Percentiles rank a stretch among this genome's conserved stretches.
Conservation (phyloP, 1,140 invertebrate genomes). For the Pseudobourletiella spinata region DNA sequence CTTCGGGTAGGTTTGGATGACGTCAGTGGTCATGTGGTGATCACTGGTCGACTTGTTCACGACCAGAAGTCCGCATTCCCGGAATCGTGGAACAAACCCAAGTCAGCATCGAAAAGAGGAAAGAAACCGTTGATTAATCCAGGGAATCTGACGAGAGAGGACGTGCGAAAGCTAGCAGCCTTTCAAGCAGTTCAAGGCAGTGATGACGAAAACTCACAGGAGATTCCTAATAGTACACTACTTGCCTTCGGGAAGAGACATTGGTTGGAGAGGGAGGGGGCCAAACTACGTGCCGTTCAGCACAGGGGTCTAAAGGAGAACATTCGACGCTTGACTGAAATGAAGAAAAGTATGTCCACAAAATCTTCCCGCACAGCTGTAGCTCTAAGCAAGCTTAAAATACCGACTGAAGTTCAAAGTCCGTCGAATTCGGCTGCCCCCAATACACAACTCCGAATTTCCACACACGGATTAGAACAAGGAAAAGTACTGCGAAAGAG, state of each 20-base stretch:
- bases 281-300: background rate
- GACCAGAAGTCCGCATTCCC: background rate
- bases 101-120: background rate
- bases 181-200: slow-evolving; percentile 1
- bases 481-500: background rate
- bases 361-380: too few species aligned
- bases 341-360: slow-evolving; percentile 1
- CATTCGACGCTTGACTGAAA: background rate
- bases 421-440: background rate
- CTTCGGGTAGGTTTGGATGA: background rate
- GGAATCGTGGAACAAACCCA: background rate
- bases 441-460: background rate
- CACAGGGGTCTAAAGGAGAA: background rate
- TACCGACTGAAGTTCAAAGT: background rate
- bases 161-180: slow-evolving; percentile 1
- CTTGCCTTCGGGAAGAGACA: background rate
- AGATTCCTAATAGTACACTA: background rate
- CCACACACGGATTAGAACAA: background rate
- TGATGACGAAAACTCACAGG: background rate
- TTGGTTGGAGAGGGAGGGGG: slow-evolving; percentile 3
- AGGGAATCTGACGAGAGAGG: background rate
- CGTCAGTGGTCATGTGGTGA: background rate
- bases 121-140: background rate
- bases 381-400: background rate
- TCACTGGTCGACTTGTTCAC: background rate